Conservation (phyloP, 2,113 vertebrate genomes). For the Platysternon megacephalum region DNA sequence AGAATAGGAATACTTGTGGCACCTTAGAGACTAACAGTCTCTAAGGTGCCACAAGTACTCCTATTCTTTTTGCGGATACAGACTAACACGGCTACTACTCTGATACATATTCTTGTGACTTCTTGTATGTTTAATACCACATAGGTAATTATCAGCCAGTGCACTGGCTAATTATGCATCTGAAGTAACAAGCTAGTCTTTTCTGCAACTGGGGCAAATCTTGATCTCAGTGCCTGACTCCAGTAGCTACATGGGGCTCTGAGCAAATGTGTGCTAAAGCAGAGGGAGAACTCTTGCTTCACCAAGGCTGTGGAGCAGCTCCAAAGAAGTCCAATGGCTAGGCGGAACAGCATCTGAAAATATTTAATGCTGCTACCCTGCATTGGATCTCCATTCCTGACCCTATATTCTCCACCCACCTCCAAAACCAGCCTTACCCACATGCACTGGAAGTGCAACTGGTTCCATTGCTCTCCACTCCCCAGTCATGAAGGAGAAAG, state of each 20-base stretch:
- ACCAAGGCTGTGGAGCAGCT: background rate
- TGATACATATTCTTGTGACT: background rate
- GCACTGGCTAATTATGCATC: background rate
- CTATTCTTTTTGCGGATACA: too few relatives aligned
- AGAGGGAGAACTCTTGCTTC: background rate
- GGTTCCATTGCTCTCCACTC: background rate
- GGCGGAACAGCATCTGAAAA: background rate
- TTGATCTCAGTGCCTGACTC: background rate
- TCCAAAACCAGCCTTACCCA: background rate
- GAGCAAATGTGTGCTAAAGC: background rate
- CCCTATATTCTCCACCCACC: background rate
- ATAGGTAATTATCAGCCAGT: background rate
- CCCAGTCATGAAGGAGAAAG: rapidly evolving
- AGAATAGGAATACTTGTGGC: too few relatives aligned
- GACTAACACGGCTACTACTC: too few relatives aligned
- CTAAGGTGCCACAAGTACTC: too few relatives aligned
- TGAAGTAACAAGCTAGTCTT: background rate
- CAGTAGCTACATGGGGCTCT: rapidly evolving
- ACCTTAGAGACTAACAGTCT: too few relatives aligned
- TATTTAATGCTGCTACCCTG: background rate
- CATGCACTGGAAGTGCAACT: background rate
- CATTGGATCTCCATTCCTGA: background rate
- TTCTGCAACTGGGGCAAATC: background rate
- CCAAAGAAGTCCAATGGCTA: background rate
- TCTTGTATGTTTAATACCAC: background rate